A percentile compares a stretch with the other conserved stretches of the same genome.
Evolutionary conservation across 2,113 vertebrate species (phyloP).

Genomic region (Scalopus aquaticus): DNA sequence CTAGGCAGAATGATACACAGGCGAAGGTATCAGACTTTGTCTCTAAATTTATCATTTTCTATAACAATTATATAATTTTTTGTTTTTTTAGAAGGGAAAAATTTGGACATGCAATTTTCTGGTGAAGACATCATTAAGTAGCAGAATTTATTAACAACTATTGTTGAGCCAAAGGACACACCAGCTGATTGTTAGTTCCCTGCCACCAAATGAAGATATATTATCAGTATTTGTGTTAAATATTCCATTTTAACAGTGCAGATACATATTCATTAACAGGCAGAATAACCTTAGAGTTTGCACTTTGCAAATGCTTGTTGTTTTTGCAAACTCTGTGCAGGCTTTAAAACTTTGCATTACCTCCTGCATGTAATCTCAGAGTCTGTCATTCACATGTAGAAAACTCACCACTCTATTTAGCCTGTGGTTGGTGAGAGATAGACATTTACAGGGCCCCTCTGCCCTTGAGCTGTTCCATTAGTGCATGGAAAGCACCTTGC

Average conservation of each 20-base stretch:
- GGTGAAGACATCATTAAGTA: slow-evolving; percentile 83
- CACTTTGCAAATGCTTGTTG: slow-evolving; percentile 81
- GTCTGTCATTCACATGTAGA: slow-evolving; percentile 87
- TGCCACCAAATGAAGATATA: slow-evolving; percentile 82
- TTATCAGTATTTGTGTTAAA: slow-evolving; percentile 83
- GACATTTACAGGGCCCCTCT: slow-evolving; percentile 92
- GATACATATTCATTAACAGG: slow-evolving; percentile 85
- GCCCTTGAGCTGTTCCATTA: slow-evolving; percentile 99
- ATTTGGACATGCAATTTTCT: slow-evolving; percentile 78
- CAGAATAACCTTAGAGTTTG: slow-evolving; percentile 83
- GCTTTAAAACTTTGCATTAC: slow-evolving; percentile 78
- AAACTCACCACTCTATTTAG: slow-evolving; percentile 89
- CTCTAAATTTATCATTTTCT: slow-evolving; percentile 72
- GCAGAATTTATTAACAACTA: slow-evolving; percentile 84
- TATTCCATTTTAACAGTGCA: slow-evolving; percentile 81
- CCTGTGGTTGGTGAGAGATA: slow-evolving; percentile 88
- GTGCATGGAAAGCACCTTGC: slow-evolving; percentile 99
- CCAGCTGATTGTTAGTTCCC: slow-evolving; percentile 75
- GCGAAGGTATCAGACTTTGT: slow-evolving; percentile 15
- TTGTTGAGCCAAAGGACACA: slow-evolving; percentile 80
- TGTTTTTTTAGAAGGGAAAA: slow-evolving; percentile 73
- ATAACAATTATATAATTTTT: slow-evolving; percentile 61
- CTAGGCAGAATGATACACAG: slow-evolving; percentile 10
- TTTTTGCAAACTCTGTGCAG: slow-evolving; percentile 63
- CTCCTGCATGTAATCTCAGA: slow-evolving; percentile 82